Base-by-base conservation (phyloP, 2,888 invertebrate species). In the Suillia variegata region DNA sequence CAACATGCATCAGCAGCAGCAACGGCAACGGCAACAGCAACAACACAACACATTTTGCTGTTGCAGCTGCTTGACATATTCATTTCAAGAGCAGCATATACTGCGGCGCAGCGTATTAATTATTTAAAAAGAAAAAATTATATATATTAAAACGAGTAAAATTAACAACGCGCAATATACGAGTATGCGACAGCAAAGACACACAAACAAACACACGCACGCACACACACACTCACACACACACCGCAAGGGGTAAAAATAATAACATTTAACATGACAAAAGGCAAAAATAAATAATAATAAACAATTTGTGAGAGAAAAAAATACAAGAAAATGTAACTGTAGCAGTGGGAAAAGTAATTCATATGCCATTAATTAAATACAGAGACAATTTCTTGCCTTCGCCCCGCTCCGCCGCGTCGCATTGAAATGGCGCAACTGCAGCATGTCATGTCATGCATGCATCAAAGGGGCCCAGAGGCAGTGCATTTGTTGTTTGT, bases 351-450 rank as follows among this genome's bases (percentile, higher is more conserved):
- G n/a, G n/a, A n/a, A n/a, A n/a, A 38, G 10, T 38, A 38, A 38
- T 38, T 17, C 18, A 17, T 70, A 66, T 67, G 71, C 74, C 71
- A 72, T 73, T 74, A 73, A 73, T 74, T 73, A 73, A 74, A 74
- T 73, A 68, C 74, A 73, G 73, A 71, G 69, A 70, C 64, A n/a
- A n/a, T n/a, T n/a, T n/a, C n/a, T n/a, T n/a, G n/a, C n/a, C n/a
- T n/a, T n/a, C n/a, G n/a, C n/a, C 70, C 67, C 57, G 62, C 68
- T 63, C 63, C 53, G 3, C 6, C 6, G 17, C 49, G 54, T 38
- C 20, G 18, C 50, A 34, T 15, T 17, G 21, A 45, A 53, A 21
- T 18, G 38, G 45, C 45, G 4, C 45, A n/a, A 4, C 38, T 38
- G 13, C 45, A 17, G 18, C n/a, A 38, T n/a, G n/a, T n/a, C n/a